Percentiles rank a stretch among this genome's conserved stretches.
These are phyloP conservation scores for Dascillus cervinus DNA, from an alignment of 2,888 invertebrate genomes.

Conservation along the genomic window DNA sequence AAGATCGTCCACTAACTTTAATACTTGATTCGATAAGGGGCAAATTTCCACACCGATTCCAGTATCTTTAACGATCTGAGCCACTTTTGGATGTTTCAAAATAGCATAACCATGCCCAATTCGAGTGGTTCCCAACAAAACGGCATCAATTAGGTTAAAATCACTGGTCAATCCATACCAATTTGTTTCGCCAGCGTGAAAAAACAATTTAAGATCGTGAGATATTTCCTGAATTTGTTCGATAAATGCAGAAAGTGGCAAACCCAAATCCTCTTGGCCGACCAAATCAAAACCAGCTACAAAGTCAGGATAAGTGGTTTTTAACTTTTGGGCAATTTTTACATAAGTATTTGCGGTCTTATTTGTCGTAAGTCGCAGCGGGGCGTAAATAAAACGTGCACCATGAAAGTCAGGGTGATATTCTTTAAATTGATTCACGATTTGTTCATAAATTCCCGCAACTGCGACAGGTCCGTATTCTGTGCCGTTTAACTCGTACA, in stretches of 20 bases:
- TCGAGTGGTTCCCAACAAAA: constrained; percentile 63
- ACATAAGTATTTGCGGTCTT: constrained; percentile 30
- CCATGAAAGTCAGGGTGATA: constrained; percentile 53
- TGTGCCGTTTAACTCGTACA: constrained; percentile 56
- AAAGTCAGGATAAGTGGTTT: constrained; percentile 51
- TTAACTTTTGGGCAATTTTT: constrained; percentile 27
- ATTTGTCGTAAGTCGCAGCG: constrained; percentile 40
- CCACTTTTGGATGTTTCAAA: constrained; percentile 60
- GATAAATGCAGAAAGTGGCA: constrained; percentile 55
- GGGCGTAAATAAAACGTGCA: constrained; percentile 54
- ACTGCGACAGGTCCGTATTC: constrained; percentile 42
- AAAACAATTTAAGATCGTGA: constrained; percentile 27
- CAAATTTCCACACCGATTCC: constrained; percentile 68
- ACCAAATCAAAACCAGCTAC: constrained; percentile 76
- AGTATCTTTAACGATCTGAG: constrained; percentile 48
- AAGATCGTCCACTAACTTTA: constrained; percentile 61
- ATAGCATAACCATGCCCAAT: constrained; percentile 73
- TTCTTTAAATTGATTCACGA: constrained; percentile 44
- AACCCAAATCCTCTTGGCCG: constrained; percentile 68
- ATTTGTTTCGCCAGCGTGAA: constrained; percentile 61
- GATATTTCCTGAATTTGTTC: constrained; percentile 46
- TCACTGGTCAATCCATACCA: constrained; percentile 62
- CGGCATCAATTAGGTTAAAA: constrained; percentile 67
- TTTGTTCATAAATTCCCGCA: constrained; percentile 43
- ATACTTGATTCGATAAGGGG: constrained; percentile 68